Evolutionary conservation across 2,797 vertebrate genomes (phyloP).

Genomic region (Muraenolepis orangiensis): DNA sequence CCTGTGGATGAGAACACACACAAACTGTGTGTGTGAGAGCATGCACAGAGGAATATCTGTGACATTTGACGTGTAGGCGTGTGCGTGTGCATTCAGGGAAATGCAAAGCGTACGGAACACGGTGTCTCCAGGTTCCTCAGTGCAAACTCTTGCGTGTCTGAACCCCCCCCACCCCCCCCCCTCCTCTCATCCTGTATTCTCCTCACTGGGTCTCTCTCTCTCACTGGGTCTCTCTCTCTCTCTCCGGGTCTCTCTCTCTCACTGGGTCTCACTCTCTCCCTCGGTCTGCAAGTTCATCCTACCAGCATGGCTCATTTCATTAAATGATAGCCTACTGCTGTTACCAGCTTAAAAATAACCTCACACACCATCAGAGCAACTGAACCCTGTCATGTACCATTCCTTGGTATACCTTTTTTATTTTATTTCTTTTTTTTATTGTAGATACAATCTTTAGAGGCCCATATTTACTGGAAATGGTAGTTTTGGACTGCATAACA

Average conservation of each 20-base stretch:
- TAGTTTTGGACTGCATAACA: neutral
- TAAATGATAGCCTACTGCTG: conserved; percentile 41
- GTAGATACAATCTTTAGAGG: neutral
- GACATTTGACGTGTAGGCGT: conserved; percentile 30
- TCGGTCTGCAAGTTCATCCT: conserved; percentile 14
- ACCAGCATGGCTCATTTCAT: conserved; percentile 33
- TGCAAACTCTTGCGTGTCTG: neutral
- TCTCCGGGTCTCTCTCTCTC: no score
- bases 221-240: conserved; percentile 10
- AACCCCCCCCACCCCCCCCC: neutral
- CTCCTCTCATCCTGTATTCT: no score
- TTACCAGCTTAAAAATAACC: conserved; percentile 41
- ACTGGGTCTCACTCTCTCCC: conserved; percentile 4
- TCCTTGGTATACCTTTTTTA: neutral
- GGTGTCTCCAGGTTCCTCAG: neutral
- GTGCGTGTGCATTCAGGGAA: conserved; percentile 15
- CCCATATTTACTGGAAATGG: neutral
- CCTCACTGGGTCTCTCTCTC: neutral
- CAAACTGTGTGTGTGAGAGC: conserved; percentile 12
- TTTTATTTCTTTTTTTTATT: neutral
- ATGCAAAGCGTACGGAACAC: neutral
- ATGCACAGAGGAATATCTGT: conserved; percentile 18
- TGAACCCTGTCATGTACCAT: neutral
- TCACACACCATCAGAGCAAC: conserved; percentile 11
- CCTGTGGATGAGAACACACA: conserved; percentile 46